Evolutionary conservation across 2,113 vertebrate genomes (phyloP).

Genomic region (Delphinapterus leucas): DNA sequence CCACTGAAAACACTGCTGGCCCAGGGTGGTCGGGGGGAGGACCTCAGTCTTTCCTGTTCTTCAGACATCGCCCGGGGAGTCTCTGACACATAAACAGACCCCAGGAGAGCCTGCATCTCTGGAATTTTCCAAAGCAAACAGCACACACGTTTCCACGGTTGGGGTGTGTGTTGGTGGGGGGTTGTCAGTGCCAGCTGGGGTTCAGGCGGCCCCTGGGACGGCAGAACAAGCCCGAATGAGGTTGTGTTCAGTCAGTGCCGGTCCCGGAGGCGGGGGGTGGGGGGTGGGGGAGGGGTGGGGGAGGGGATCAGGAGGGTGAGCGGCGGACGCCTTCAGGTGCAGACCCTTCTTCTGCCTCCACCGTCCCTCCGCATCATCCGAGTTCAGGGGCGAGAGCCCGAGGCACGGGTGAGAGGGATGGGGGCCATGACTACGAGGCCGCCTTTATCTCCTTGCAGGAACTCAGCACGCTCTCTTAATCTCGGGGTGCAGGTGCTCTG

Average conservation of each 20-base stretch:
- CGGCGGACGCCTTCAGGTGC: accelerated
- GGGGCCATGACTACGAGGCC: accelerated
- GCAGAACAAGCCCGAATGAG: accelerated
- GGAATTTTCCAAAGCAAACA: background rate
- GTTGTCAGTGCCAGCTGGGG: accelerated
- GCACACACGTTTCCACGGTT: background rate
- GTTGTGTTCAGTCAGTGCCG: accelerated
- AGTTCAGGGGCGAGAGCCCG: background rate
- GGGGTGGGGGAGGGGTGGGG: no score
- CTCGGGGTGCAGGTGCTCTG: background rate
- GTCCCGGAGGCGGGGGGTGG: accelerated
- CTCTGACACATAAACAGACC: background rate
- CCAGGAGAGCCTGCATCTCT: background rate
- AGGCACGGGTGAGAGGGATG: accelerated
- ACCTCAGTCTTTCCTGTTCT: accelerated
- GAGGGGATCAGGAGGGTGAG: accelerated
- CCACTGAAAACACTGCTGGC: background rate
- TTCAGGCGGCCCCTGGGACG: no score
- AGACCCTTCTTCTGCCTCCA: background rate
- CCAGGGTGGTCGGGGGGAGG: background rate
- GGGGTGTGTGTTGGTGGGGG: accelerated
- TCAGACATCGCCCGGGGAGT: accelerated
- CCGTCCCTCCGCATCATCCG: background rate
- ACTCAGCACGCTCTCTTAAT: accelerated
- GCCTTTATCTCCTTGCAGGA: accelerated